Percentiles rank a stretch among this genome's conserved stretches.
phyloP scores from a whole-genome alignment of 2,113 vertebrate species.

The Reinhardtius hippoglossoides region DNA sequence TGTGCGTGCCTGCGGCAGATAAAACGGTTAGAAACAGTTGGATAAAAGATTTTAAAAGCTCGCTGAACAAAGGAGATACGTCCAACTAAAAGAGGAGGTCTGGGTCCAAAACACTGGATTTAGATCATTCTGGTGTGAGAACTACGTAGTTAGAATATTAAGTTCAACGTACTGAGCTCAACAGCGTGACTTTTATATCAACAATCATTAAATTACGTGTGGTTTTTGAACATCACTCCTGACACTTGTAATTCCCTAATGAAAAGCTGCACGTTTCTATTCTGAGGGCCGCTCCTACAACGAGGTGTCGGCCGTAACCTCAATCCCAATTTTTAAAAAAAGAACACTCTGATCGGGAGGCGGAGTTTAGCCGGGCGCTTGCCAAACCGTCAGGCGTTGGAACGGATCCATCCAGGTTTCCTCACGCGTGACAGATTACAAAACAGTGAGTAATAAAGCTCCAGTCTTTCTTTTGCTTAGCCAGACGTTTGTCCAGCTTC shows the following conservation, averaged over 20 bases:
- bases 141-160: too few species aligned
- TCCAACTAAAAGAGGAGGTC: too few species aligned
- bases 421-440: conserved; percentile 61
- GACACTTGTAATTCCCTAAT: not conserved
- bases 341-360: conserved; percentile 26
- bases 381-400: conserved; percentile 57
- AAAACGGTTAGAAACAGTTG: not conserved
- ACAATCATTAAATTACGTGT: too few species aligned
- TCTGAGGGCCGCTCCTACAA: too few species aligned
- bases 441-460: conserved; percentile 51
- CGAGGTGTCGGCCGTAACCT: conserved; percentile 4
- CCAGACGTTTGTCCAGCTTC: conserved; percentile 16
- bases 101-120: too few species aligned
- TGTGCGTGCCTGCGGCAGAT: not conserved
- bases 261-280: too few species aligned
- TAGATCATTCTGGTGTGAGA: too few species aligned
- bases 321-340: conserved; percentile 5
- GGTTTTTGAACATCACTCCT: too few species aligned
- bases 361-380: conserved; percentile 3
- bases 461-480: not conserved
- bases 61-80: too few species aligned
- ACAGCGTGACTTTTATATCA: too few species aligned
- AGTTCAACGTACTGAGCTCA: too few species aligned
- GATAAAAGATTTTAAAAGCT: not conserved
- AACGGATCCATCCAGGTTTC: conserved; percentile 58